Evolutionary conservation across 53 echinoderm and acorn worm species (phyloP), one percentile per base, ranked within the genome.

Genomic region (Glandiceps talaboti): DNA sequence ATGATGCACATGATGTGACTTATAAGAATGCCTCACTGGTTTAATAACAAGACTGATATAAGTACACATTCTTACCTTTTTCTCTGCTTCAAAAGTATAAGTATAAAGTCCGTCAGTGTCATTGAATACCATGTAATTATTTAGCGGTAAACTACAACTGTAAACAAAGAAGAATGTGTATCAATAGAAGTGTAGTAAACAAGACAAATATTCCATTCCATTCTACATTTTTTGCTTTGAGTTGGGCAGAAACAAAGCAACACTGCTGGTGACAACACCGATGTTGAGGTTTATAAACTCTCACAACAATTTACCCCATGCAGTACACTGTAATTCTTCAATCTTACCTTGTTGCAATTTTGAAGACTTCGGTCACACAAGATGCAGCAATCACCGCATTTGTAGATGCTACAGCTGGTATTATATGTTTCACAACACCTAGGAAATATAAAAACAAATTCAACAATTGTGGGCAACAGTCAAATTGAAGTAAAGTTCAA

Each of bases 51-150:
- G 30, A 77, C 6, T 12, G 6, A 45, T 6, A 45, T 45, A 6
- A 45, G 6, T 45, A 6, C 6, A 45, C 20, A 45, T 20, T 12
- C 81, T 83, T 30, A 94, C 99, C 90, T 99, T 99, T 74, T 88
- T 93, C 77, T 99, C 99, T 29, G 99, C 99, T 94, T 99, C 99
- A 94, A 91, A 99, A 74, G 99, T 99, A 85, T 94, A 99, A 1
- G 99, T 99, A 77, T 99, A 99, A 29, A 99, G 79, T 75, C 99
- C 99, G 75, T 91, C 99, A 29, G 99, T 91, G 74, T 99, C 94
- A 77, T 99, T 99, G 83, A 99, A 99, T 27, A 99, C 99, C 99
- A 99, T 99, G 90, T 99, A 99, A 79, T 99, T 99, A 82, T 94
- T 99, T 30, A 99, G 84, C 27, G 99, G 99, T 29, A 87, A 78